Base-by-base conservation (phyloP, 2,888 invertebrate genomes). In the Nomada lathburiana region DNA sequence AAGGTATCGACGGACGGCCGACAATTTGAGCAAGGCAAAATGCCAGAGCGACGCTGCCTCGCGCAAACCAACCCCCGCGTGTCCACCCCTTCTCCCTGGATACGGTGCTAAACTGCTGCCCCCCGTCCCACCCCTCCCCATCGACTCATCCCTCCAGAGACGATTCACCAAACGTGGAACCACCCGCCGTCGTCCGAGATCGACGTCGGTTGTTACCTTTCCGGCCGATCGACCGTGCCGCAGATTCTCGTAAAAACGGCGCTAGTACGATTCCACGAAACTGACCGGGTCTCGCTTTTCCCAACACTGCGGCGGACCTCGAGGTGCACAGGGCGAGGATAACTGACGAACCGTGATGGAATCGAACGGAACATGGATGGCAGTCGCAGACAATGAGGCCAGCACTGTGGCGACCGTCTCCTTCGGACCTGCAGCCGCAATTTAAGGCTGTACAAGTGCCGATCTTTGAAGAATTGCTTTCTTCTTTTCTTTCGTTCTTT, bases 251-350 rank as follows among this genome's bases (percentile, higher is more conserved):
- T 83, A 85, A 88, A 88, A 86, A 77, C 82, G 44, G 16, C 64
- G 68, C 73, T 88, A 5, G 87, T 87, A 87, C 83, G 88, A 88
- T 88, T 88, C 83, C 86, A 84, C 76, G 79, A 88, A 88, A 88
- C 80, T 78, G 80, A 69, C 78, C 81, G 65, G 29, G 55, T 23
- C 59, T 62, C 52, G 4, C 16, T 60, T 73, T 60, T 16, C 55
- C 29, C 55, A 5, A 2, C 16, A 4, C 20, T 13, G 23, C 63
- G 9, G 26, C 9, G 18, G 53, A 20, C 11, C 36, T 23, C 20
- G 23, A 4, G 26, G 47, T 18, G 44, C 2, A 20, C n/a, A 18
- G 20, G 36, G n/a, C 7, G 18, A 36, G 29, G 10, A 36, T 36
- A 5, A n/a, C 72, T 60, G 83, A 71, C 79, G 68, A 72, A 85